Conservation (phyloP, 2,888 invertebrate species). For the Sinhomidia bicolor region DNA sequence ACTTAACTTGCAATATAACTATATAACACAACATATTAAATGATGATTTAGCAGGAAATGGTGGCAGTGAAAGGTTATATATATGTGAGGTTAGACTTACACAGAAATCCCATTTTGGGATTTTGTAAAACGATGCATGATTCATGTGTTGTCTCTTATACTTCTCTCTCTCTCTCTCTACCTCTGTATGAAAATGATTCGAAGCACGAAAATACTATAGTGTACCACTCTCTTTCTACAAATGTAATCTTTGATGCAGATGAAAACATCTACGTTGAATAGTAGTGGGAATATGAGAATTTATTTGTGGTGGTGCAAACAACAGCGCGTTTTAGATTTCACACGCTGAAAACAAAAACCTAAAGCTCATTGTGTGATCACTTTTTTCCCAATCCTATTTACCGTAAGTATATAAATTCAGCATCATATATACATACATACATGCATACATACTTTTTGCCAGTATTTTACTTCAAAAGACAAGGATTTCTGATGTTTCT, state of each 20-base stretch:
- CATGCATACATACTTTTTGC: too few species aligned
- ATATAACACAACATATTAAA: background rate
- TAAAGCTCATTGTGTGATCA: background rate
- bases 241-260: background rate
- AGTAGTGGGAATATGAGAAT: background rate
- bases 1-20: background rate
- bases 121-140: conserved; percentile 67
- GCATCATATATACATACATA: too few species aligned
- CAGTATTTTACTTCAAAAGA: too few species aligned
- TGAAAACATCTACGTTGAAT: background rate
- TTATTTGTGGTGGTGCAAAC: conserved; percentile 4
- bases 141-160: conserved; percentile 67
- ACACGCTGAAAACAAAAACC: background rate
- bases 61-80: conserved; percentile 50
- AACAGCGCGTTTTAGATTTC: background rate
- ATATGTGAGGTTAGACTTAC: conserved; percentile 71
- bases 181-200: conserved; percentile 52
- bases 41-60: conserved; percentile 19
- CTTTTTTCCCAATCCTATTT: background rate
- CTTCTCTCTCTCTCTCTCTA: too few species aligned
- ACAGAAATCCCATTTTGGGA: conserved; percentile 71
- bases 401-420: too few species aligned
- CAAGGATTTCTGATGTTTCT: too few species aligned
- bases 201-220: conserved; percentile 17
- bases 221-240: too few species aligned